Evolutionary conservation across 2,113 vertebrate species (phyloP).

Genomic region (Petrocephalus zakoni): DNA sequence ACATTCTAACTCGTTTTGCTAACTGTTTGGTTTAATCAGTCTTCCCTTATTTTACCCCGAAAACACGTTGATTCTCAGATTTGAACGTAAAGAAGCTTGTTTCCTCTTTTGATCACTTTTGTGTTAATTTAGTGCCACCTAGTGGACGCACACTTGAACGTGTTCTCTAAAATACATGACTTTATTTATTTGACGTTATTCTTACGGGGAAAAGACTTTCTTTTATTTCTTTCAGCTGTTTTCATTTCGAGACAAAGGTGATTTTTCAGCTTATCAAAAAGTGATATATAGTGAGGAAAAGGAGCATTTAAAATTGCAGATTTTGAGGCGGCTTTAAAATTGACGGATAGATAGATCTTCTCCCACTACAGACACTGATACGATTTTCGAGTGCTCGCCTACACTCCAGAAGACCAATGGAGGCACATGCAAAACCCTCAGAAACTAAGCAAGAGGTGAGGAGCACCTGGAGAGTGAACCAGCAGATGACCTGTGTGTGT

Average conservation of each 20-base stretch:
- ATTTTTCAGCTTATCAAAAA: background rate
- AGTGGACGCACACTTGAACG: background rate
- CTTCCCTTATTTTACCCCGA: background rate
- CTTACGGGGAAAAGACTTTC: background rate
- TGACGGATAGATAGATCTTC: background rate
- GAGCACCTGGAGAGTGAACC: conserved; percentile 51
- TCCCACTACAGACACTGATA: conserved; percentile 52
- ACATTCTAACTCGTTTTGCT: background rate
- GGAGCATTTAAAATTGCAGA: background rate
- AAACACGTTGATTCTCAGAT: background rate
- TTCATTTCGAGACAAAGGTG: background rate
- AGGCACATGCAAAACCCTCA: conserved; percentile 54
- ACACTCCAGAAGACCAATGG: conserved; percentile 53
- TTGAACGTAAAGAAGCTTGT: background rate
- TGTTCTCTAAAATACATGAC: background rate
- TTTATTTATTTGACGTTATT: background rate
- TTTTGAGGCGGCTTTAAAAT: background rate
- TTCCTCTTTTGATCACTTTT: background rate
- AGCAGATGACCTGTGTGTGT: too few species aligned
- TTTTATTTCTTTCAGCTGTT: background rate
- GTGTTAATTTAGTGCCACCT: background rate
- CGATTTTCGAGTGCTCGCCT: conserved; percentile 47
- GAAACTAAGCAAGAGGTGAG: conserved; percentile 59
- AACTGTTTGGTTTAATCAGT: background rate
- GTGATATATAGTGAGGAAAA: background rate